A percentile compares a stretch with the other conserved stretches of the same genome.
Conservation (phyloP, 2,113 vertebrate genomes). For the Sorex fumeus region DNA sequence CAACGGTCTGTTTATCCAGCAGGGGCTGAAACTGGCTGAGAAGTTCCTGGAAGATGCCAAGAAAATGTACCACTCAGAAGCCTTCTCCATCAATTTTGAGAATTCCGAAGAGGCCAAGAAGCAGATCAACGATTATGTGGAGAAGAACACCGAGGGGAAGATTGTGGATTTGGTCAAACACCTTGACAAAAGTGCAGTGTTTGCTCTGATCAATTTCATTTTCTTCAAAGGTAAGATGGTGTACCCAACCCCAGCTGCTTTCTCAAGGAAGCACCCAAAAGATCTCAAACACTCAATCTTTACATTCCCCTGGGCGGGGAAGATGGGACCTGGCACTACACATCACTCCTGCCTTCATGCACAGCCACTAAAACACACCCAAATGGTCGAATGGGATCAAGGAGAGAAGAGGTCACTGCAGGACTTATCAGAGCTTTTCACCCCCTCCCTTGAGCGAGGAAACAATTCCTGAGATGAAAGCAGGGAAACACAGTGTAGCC, state of each 20-base stretch:
- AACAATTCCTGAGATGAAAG: not conserved
- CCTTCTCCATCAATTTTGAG: slow-evolving; percentile 85
- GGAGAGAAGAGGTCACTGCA: not conserved
- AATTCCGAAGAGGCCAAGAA: slow-evolving; percentile 81
- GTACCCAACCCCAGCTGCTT: too few relatives aligned
- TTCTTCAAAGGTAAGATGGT: slow-evolving; percentile 88
- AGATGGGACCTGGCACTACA: rapidly evolving
- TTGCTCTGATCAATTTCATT: slow-evolving; percentile 90
- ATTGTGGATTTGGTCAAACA: slow-evolving; percentile 88
- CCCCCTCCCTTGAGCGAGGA: too few relatives aligned
- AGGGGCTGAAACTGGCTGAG: slow-evolving; percentile 70
- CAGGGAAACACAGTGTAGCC: not conserved
- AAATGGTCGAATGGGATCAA: rapidly evolving
- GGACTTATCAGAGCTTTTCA: not conserved
- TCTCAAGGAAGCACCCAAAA: too few relatives aligned
- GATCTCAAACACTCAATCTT: not conserved
- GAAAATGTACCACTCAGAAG: slow-evolving; percentile 81
- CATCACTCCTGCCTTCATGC: too few relatives aligned
- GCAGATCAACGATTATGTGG: slow-evolving; percentile 87
- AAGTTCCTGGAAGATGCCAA: slow-evolving; percentile 85
- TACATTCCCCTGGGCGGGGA: too few relatives aligned
- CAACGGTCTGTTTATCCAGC: slow-evolving; percentile 82
- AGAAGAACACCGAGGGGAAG: slow-evolving; percentile 87
- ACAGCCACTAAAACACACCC: not conserved
- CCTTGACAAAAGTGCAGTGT: slow-evolving; percentile 83